Evolutionary conservation across 2,888 invertebrate species (phyloP).

Genomic region (Neria commutata): DNA sequence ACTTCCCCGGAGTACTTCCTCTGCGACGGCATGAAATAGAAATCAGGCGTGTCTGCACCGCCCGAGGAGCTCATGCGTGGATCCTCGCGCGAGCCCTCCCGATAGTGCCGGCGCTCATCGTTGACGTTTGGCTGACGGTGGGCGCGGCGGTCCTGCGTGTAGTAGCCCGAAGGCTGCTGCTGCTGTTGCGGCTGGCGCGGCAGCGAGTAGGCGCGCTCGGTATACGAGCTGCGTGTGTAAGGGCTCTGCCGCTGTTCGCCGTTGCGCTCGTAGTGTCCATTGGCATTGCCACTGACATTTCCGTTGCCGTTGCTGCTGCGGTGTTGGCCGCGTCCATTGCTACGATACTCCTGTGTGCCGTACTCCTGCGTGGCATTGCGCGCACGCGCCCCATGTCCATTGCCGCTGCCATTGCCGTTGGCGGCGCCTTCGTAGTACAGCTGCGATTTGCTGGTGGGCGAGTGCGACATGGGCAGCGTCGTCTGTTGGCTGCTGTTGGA

Average conservation of each 20-base stretch:
- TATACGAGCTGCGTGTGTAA: slow-evolving; percentile 57
- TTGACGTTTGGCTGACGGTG: slow-evolving; percentile 35
- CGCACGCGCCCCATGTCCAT: too few relatives aligned
- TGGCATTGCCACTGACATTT: slow-evolving; percentile 10
- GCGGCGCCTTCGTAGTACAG: slow-evolving; percentile 53
- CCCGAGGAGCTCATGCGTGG: slow-evolving; percentile 53
- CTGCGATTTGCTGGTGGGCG: slow-evolving; percentile 59
- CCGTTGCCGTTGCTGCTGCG: slow-evolving; percentile 23
- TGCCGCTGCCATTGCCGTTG: slow-evolving; percentile 29
- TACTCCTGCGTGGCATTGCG: slow-evolving; percentile 30
- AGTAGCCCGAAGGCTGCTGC: slow-evolving; percentile 62
- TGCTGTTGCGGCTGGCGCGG: slow-evolving; percentile 67
- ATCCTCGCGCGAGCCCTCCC: slow-evolving; percentile 54
- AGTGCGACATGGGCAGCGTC: slow-evolving; percentile 61
- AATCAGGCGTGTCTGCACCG: slow-evolving; percentile 70
- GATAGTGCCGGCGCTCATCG: slow-evolving; percentile 54
- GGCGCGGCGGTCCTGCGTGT: slow-evolving; percentile 65
- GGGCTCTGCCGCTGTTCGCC: slow-evolving; percentile 26
- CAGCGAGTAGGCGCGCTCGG: slow-evolving; percentile 75
- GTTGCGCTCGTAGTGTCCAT: slow-evolving; percentile 33
- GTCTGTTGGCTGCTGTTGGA: slow-evolving; percentile 55
- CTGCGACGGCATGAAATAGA: slow-evolving; percentile 95
- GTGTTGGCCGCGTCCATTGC: slow-evolving; percentile 33
- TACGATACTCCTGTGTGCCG: slow-evolving; percentile 39
- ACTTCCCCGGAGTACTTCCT: slow-evolving; percentile 92